Conservation (phyloP, 23 tunicate species). For the Clavelina lepadiformis region DNA sequence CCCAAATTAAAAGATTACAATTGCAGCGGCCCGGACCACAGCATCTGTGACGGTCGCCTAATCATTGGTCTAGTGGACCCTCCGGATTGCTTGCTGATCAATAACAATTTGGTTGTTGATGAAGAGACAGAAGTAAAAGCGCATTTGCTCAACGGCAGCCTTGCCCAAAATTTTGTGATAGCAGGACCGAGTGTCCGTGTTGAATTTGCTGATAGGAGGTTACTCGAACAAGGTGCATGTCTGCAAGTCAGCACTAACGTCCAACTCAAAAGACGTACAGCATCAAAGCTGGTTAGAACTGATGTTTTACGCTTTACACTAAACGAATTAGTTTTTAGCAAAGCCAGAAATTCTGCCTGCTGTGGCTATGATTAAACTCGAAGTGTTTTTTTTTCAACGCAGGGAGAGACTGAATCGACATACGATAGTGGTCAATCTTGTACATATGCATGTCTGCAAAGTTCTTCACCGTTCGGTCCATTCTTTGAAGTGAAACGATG, state of each 20-base stretch:
- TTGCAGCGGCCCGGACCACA: conserved; percentile 8
- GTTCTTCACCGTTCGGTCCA: conserved; percentile 32
- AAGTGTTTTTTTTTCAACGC: no score
- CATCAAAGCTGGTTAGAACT: no score
- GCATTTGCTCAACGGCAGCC: not conserved
- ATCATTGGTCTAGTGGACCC: conserved; percentile 65
- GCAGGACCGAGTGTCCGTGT: conserved; percentile 67
- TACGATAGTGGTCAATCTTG: conserved; percentile 2
- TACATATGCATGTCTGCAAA: conserved; percentile 42
- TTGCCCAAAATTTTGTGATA: conserved; percentile 3
- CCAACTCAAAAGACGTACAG: no score
- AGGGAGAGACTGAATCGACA: not conserved
- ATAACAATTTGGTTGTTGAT: not conserved
- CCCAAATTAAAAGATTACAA: conserved; percentile 16
- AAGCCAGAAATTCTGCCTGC: no score
- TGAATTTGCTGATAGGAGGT: conserved; percentile 15
- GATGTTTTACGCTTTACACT: no score
- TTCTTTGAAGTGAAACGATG: conserved; percentile 37
- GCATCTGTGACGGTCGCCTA: conserved; percentile 47
- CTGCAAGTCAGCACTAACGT: conserved; percentile 56
- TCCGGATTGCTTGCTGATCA: conserved; percentile 17
- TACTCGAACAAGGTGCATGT: conserved; percentile 26
- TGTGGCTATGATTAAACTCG: no score
- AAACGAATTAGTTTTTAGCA: no score
- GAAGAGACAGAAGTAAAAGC: not conserved